phyloP scores from a whole-genome alignment of 1,140 invertebrate genomes.

The Drosophila leontia region DNA sequence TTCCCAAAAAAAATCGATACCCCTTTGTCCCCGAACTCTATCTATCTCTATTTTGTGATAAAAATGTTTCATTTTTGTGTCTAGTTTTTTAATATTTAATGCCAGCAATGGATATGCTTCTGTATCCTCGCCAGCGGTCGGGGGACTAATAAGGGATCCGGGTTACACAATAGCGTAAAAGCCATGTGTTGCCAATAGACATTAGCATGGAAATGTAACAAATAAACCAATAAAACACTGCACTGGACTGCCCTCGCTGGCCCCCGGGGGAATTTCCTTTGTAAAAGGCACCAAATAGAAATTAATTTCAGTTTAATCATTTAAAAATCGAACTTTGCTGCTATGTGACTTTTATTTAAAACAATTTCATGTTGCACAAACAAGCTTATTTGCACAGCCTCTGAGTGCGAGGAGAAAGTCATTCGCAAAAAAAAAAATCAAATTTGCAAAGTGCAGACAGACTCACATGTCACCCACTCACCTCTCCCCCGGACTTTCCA shows the following conservation, averaged over 20 bases:
- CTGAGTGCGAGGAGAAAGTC: slow-evolving; percentile 42
- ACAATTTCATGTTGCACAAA: slow-evolving; percentile 60
- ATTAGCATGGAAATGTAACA: slow-evolving; percentile 81
- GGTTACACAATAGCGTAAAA: slow-evolving; percentile 61
- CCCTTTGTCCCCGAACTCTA: slow-evolving; percentile 29
- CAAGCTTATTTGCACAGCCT: slow-evolving; percentile 55
- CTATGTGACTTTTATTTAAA: slow-evolving; percentile 75
- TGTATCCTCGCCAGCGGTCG: slow-evolving; percentile 4
- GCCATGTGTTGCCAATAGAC: slow-evolving; percentile 65
- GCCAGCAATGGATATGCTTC: slow-evolving; percentile 51
- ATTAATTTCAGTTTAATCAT: slow-evolving; percentile 81
- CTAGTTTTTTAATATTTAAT: slow-evolving; percentile 84
- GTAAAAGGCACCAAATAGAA: slow-evolving; percentile 49
- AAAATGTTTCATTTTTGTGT: slow-evolving; percentile 79
- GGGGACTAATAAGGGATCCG: slow-evolving; percentile 32
- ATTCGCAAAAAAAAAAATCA: slow-evolving; percentile 53
- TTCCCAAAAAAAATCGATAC: background rate
- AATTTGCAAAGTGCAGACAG: slow-evolving; percentile 66
- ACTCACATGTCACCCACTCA: slow-evolving; percentile 20
- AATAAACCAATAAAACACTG: slow-evolving; percentile 51
- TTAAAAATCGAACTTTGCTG: slow-evolving; percentile 73
- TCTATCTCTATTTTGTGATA: slow-evolving; percentile 65
- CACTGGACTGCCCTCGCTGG: background rate
- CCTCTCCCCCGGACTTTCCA: no score
- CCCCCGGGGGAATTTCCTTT: slow-evolving; percentile 4